Evolutionary conservation across 2,797 vertebrate species (phyloP), one percentile per base, ranked within the genome.

Genomic region (Aldrovandia affinis): DNA sequence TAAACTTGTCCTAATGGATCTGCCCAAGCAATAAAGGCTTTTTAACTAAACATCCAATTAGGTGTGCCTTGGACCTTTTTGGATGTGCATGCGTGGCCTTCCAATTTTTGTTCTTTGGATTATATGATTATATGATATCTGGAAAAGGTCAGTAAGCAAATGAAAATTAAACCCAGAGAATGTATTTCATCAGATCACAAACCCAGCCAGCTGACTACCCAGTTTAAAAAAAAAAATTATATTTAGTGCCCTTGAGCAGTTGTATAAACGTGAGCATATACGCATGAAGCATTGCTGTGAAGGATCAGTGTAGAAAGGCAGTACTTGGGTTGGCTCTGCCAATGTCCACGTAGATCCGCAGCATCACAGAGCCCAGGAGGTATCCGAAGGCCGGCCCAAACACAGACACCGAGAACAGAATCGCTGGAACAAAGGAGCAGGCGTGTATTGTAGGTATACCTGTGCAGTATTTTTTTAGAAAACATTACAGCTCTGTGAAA

Each of bases 311-410:
- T 20, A 42, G 54, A 59, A 30, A 42, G 44, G 39, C 20, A 1
- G 77, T 90, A 99, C 98, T 96, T 14, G 89, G 55, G 83, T 92
- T 90, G 0, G 91, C 87, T 89, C 89, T 95, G 89, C 97, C 95
- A 1, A 97, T 92, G 10, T 99, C 98, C 91, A 99, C 98, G 0
- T 97, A 99, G 89, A 99, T 95, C 82, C 88, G 92, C 88, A 99
- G 93, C 90, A 97, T 93, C 88, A 95, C 91, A 0, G 97, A 97
- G 15, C 98, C 97, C 91, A 99, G 91, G 88, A 99, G 88, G 92
- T 96, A 99, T 0, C 98, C 98, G 0, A 99, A 94, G n/a, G 96
- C 95, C 0, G 98, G 98, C 14, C 98, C 98, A 0, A 99, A 97
- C 20, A 99, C 97, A 0, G 98, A 96, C 0, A 99, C 91, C 0